Evolutionary conservation across 2,113 vertebrate genomes (phyloP).

Genomic region (Nothocercus julius): DNA sequence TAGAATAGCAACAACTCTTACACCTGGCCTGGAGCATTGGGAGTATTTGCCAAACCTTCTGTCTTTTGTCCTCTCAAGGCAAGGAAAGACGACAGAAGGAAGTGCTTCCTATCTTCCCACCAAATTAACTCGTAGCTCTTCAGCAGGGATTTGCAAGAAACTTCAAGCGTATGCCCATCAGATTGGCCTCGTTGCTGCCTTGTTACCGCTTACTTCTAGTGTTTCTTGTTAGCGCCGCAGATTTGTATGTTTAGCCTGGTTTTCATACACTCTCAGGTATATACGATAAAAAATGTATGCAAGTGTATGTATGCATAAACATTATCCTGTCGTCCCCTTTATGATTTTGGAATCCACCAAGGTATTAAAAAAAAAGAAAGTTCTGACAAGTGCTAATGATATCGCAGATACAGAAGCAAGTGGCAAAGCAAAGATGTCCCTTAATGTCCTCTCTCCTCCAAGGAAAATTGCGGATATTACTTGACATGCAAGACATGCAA

Average conservation of each 20-base stretch:
- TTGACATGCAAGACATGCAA: neutral
- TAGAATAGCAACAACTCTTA: neutral
- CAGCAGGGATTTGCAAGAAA: neutral
- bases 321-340: neutral
- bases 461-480: neutral
- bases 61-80: neutral
- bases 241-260: neutral
- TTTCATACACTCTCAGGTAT: neutral
- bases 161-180: neutral
- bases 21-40: neutral
- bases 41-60: neutral
- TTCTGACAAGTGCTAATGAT: neutral
- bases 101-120: neutral
- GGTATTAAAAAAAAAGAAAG: neutral
- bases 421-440: neutral
- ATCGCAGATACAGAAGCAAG: neutral
- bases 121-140: neutral
- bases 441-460: neutral
- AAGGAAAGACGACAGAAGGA: neutral
- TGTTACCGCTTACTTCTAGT: neutral
- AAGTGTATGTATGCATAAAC: neutral
- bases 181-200: neutral
- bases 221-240: neutral
- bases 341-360: neutral
- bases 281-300: neutral